These are phyloP conservation scores for Megastigmus dorsalis DNA, from an alignment of 2,888 invertebrate genomes.

Conservation along the genomic window DNA sequence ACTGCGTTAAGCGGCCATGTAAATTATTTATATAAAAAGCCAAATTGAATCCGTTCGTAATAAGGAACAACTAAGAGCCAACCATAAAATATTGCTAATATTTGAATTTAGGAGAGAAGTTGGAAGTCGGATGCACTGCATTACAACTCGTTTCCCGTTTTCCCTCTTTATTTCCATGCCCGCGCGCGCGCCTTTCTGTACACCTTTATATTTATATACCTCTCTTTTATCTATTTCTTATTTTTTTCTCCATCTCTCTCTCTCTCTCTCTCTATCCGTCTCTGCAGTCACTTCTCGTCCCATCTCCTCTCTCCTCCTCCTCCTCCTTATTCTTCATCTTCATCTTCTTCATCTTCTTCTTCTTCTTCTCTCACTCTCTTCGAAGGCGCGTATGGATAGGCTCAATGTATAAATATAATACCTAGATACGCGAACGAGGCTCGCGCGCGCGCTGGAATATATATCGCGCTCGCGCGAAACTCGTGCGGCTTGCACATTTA, in stretches of 20 bases:
- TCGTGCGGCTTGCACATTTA: slow-evolving; percentile 15
- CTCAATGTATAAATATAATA: slow-evolving; percentile 47
- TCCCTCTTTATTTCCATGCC: not conserved
- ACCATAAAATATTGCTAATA: no score
- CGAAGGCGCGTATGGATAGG: slow-evolving; percentile 21
- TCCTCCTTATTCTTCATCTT: slow-evolving; percentile 11
- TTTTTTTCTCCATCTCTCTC: slow-evolving; percentile 3
- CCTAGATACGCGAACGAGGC: slow-evolving; percentile 18
- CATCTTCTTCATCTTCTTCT: slow-evolving; percentile 27
- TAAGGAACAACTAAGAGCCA: no score
- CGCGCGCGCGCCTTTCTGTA: not conserved
- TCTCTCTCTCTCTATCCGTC: slow-evolving; percentile 23
- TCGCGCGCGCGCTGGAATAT: not conserved
- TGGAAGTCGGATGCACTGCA: no score
- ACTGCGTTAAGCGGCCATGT: no score
- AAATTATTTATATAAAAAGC: no score
- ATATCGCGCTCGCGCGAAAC: slow-evolving; percentile 28
- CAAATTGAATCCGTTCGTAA: no score
- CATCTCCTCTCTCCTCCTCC: slow-evolving; percentile 2
- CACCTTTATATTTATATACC: not conserved
- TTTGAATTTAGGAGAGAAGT: no score
- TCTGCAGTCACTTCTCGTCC: slow-evolving; percentile 6
- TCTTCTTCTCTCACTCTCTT: slow-evolving; percentile 16
- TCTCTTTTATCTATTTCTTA: slow-evolving; percentile 28
- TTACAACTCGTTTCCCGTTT: not conserved